A percentile compares a stretch with the other conserved stretches of the same genome.
These are phyloP conservation scores for Ophion obscuratus DNA, from an alignment of 2,888 invertebrate species.

Conservation along the genomic window DNA sequence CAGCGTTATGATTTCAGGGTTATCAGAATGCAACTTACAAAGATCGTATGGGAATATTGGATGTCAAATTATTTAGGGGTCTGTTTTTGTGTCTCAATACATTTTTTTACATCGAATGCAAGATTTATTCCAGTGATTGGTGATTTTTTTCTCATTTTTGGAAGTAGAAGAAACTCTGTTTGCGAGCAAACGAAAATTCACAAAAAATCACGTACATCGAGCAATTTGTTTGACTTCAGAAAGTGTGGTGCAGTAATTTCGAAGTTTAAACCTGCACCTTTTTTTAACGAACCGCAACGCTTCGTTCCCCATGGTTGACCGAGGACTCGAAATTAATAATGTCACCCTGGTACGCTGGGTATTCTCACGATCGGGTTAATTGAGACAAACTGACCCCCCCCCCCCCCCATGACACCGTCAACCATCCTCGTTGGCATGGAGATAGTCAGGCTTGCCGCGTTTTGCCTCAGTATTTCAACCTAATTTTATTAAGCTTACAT, in stretches of 20 bases:
- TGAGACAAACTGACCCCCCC: background rate
- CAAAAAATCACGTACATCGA: no score
- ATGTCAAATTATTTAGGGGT: no score
- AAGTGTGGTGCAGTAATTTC: no score
- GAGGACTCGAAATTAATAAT: constrained; percentile 23
- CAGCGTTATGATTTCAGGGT: no score
- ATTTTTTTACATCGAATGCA: no score
- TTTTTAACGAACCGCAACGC: background rate
- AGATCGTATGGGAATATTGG: no score
- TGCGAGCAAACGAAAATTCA: no score
- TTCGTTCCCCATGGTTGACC: background rate
- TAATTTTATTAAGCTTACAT: background rate
- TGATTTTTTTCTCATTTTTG: no score
- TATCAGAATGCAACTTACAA: no score
- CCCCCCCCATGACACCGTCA: background rate
- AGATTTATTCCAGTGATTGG: no score
- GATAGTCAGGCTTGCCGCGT: constrained; percentile 8
- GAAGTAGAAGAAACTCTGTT: no score
- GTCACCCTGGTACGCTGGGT: background rate
- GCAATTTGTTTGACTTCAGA: background rate
- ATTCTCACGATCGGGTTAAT: constrained; percentile 15
- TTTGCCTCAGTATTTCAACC: constrained; percentile 7
- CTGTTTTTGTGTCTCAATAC: no score
- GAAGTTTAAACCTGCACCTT: background rate
- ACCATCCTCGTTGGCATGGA: constrained; percentile 38